These are phyloP conservation scores for Cromileptes altivelis DNA, from an alignment of 2,113 vertebrate genomes.

Conservation along the genomic window DNA sequence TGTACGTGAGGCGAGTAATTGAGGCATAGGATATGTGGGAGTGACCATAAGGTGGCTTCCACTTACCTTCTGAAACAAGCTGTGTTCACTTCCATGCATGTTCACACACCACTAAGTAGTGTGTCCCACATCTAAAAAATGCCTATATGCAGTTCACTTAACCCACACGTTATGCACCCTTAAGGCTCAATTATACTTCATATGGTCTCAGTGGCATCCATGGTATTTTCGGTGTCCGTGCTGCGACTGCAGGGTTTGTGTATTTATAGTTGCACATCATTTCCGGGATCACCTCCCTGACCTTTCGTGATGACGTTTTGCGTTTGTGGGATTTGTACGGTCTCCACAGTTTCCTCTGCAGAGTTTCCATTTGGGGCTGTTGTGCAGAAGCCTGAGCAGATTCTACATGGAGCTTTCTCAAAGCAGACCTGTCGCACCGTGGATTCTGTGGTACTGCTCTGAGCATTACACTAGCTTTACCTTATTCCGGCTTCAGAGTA, in stretches of 20 bases:
- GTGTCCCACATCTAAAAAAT: slow-evolving; percentile 57
- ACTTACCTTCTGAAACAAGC: slow-evolving; percentile 31
- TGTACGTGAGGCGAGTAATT: background rate
- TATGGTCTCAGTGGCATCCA: slow-evolving; percentile 68
- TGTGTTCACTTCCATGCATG: background rate
- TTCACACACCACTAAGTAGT: slow-evolving; percentile 3
- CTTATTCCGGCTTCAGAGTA: background rate
- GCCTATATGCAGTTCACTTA: slow-evolving; percentile 49
- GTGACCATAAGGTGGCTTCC: slow-evolving; percentile 1
- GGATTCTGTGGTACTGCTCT: background rate
- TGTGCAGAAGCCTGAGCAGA: slow-evolving; percentile 16
- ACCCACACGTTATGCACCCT: slow-evolving; percentile 65
- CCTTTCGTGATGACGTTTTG: slow-evolving; percentile 61
- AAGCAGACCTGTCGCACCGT: background rate
- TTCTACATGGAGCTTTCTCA: background rate
- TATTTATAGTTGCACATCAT: slow-evolving; percentile 80
- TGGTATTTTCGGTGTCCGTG: slow-evolving; percentile 66
- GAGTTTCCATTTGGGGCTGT: slow-evolving; percentile 36
- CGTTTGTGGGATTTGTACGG: slow-evolving; percentile 62
- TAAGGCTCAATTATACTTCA: slow-evolving; percentile 79
- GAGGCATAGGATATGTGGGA: background rate
- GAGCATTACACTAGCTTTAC: background rate
- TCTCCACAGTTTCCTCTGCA: slow-evolving; percentile 54
- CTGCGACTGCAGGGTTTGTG: slow-evolving; percentile 63
- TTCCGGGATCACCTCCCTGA: slow-evolving; percentile 63